These are phyloP conservation scores for Hydropsyche tenuis DNA, from an alignment of 1,140 invertebrate species.

Conservation along the genomic window DNA sequence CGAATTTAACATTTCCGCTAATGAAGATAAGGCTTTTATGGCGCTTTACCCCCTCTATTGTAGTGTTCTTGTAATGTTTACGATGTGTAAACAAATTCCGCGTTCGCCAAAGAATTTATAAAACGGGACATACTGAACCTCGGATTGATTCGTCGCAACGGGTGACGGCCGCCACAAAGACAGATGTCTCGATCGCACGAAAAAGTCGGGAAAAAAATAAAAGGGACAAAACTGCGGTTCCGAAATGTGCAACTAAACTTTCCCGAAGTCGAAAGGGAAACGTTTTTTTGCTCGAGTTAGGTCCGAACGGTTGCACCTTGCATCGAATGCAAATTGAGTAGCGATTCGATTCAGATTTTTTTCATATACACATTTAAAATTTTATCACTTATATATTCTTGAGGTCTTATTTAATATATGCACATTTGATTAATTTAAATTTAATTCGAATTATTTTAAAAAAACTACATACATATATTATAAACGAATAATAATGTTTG, in stretches of 20 bases:
- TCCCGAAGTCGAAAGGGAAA: not conserved
- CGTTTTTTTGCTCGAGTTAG: not conserved
- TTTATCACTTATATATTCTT: too few species aligned
- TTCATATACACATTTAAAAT: too few species aligned
- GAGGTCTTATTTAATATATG: too few species aligned
- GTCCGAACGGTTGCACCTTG: slow-evolving; percentile 25
- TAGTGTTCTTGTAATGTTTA: not conserved
- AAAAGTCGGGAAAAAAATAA: not conserved
- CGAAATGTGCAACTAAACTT: too few species aligned
- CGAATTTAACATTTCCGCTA: slow-evolving; percentile 1
- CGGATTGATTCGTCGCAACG: slow-evolving; percentile 15
- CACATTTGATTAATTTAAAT: too few species aligned
- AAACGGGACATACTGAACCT: not conserved
- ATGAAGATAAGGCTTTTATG: slow-evolving; percentile 17
- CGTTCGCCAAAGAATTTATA: not conserved
- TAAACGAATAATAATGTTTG: too few species aligned
- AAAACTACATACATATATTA: too few species aligned
- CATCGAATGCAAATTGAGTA: slow-evolving; percentile 38
- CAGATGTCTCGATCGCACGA: slow-evolving; percentile 7
- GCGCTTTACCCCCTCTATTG: not conserved
- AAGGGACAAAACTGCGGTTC: not conserved
- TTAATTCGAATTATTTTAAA: too few species aligned
- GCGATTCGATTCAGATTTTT: not conserved
- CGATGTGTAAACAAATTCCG: not conserved
- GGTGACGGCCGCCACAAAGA: not conserved